Evolutionary conservation across 35 echinoderm and acorn worm species (phyloP), one percentile per base, ranked within the genome.

Genomic region (Lytechinus pictus): DNA sequence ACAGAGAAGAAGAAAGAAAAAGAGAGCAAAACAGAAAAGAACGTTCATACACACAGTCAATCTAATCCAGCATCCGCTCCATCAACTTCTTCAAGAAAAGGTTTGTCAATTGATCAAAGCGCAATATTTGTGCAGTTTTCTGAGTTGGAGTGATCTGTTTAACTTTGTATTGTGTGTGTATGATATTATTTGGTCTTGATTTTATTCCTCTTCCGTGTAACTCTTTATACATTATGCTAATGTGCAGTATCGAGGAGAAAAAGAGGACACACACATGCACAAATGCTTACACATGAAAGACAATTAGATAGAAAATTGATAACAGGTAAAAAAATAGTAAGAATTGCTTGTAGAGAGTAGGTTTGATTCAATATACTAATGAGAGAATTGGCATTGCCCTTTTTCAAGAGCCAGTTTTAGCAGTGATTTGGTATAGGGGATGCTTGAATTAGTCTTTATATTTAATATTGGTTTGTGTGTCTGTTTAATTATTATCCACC

Each of bases 1-100:
- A 19, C 94, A 9, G 98, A 97, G 27, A 97, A 95, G 94, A 97
- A 95, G 92, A 97, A 87, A 57, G 94, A 98, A 53, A 91, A 33
- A 29, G 89, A 97, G 60, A 93, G 53, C 14, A 96, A 86, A 28
- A 93, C 91, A 89, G 95, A 94, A 54, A 94, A 66, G 54, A 86
- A 91, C 86, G 57, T 61, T 54, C 71, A 89, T 14, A 28, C 87
- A 27, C 53, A 93, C 61, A 16, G 33, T 52, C 44, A 61, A 11
- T 86, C 66, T 27, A 87, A 52, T 13, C 33, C 51, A 27, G 16
- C 53, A 5, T 93, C 92, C 10, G 28, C 92, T 27, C 89, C 95
- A 24, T 72, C 95, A 52, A 96, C 71, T 52, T 58, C 94, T 86
- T 54, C 94, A 53, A 97, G 94, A 61, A 97, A 95, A 91, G 97